Evolutionary conservation across 2,888 invertebrate species (phyloP).

Genomic region (Eurytoma californica): DNA sequence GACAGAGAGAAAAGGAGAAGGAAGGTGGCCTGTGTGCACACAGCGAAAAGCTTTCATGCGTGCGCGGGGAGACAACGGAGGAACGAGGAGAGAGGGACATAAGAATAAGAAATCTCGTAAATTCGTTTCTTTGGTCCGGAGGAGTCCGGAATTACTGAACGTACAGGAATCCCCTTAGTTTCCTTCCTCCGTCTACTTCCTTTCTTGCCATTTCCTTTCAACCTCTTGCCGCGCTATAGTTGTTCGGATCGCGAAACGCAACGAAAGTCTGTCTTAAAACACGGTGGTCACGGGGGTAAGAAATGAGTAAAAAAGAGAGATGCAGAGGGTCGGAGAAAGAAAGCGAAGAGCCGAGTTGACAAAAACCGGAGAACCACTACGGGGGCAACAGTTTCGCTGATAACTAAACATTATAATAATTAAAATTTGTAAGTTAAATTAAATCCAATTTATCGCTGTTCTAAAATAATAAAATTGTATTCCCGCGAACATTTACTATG

Average conservation of each 20-base stretch:
- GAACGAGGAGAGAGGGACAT: conserved; percentile 2
- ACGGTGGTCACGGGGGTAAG: conserved; percentile 34
- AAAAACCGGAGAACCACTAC: conserved; percentile 41
- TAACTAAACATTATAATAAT: neutral
- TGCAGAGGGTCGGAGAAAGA: neutral
- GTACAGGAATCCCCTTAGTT: conserved; percentile 52
- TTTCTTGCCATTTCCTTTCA: conserved; percentile 52
- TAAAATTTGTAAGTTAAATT: no score
- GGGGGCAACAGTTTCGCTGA: neutral
- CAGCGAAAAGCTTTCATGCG: conserved; percentile 48
- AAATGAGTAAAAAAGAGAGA: conserved; percentile 36
- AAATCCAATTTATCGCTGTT: no score
- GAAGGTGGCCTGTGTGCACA: conserved; percentile 36
- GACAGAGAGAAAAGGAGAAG: neutral
- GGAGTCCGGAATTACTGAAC: conserved; percentile 47
- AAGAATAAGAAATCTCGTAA: conserved; percentile 57
- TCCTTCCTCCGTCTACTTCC: conserved; percentile 55
- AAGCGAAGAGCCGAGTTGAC: conserved; percentile 43
- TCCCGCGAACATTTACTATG: no score
- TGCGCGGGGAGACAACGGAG: neutral
- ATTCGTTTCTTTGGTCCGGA: conserved; percentile 54
- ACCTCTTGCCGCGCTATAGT: conserved; percentile 41
- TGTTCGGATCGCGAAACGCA: conserved; percentile 54
- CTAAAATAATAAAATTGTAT: no score
- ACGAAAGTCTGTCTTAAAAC: conserved; percentile 53